A percentile compares a stretch with the other conserved stretches of the same genome.
These are phyloP conservation scores for Orthosia cruda DNA, from an alignment of 2,888 invertebrate genomes.

Conservation along the genomic window DNA sequence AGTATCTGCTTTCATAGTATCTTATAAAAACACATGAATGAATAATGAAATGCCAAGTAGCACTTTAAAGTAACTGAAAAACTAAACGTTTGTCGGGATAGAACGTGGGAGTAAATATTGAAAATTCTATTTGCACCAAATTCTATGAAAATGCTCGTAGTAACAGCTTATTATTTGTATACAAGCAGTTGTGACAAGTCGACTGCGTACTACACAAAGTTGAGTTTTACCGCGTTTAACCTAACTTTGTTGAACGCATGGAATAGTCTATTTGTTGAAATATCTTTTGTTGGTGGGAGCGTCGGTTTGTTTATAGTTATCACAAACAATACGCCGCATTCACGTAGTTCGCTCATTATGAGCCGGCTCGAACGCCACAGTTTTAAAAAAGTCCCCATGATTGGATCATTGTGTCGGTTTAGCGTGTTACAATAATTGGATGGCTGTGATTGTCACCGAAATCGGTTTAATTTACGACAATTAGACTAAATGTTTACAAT, in stretches of 20 bases:
- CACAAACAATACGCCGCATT: conserved; percentile 66
- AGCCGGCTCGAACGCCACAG: conserved; percentile 34
- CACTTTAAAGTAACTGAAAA: conserved; percentile 40
- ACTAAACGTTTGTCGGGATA: conserved; percentile 28
- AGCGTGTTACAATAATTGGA: conserved; percentile 51
- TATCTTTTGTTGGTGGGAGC: conserved; percentile 55
- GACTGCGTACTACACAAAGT: conserved; percentile 31
- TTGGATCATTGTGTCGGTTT: conserved; percentile 50
- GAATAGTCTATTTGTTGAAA: conserved; percentile 67
- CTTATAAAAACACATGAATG: conserved; percentile 44
- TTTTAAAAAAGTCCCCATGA: conserved; percentile 50
- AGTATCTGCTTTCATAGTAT: conserved; percentile 13
- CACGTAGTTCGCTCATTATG: conserved; percentile 63
- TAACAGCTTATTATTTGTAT: conserved; percentile 52
- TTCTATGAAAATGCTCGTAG: conserved; percentile 8
- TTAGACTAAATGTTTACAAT: conserved; percentile 38
- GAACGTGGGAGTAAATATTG: conserved; percentile 20
- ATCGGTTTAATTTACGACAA: conserved; percentile 50
- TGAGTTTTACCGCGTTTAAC: conserved; percentile 58
- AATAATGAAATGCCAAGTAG: conserved; percentile 37
- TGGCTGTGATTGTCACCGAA: conserved; percentile 30
- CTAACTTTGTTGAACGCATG: conserved; percentile 65
- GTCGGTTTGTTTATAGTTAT: conserved; percentile 58
- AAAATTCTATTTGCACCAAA: conserved; percentile 35
- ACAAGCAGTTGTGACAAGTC: conserved; percentile 49